These are phyloP conservation scores for Cherax destructor DNA, from an alignment of 1,140 invertebrate genomes.

Conservation along the genomic window DNA sequence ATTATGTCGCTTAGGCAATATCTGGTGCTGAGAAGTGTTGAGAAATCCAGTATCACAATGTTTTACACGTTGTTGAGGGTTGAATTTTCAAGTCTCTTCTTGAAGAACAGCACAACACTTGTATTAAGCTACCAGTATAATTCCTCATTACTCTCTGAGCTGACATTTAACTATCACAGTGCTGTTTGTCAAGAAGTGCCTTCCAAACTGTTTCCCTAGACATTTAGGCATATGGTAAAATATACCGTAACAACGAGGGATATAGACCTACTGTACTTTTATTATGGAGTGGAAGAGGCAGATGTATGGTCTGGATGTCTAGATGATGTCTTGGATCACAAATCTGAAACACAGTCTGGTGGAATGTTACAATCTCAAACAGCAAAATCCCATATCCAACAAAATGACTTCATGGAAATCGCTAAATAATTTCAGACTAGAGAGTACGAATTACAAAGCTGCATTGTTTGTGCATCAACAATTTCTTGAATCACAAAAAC, in stretches of 20 bases:
- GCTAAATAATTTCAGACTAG: neutral
- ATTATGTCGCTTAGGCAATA: constrained; percentile 53
- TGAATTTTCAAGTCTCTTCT: constrained; percentile 41
- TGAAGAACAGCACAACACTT: constrained; percentile 44
- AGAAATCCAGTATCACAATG: constrained; percentile 51
- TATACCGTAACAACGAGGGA: constrained; percentile 49
- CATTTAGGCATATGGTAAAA: constrained; percentile 49
- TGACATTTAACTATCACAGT: constrained; percentile 36
- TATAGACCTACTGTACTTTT: constrained; percentile 50
- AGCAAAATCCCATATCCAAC: neutral
- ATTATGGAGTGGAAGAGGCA: constrained; percentile 50
- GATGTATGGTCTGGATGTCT: constrained; percentile 29
- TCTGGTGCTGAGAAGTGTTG: constrained; percentile 44
- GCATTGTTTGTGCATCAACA: neutral
- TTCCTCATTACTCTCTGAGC: constrained; percentile 14
- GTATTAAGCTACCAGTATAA: constrained; percentile 12
- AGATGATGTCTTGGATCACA: constrained; percentile 33
- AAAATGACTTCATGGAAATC: neutral
- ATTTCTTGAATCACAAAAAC: neutral
- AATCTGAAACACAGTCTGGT: constrained; percentile 35
- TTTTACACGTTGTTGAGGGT: constrained; percentile 47
- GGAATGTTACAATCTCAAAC: constrained; percentile 1
- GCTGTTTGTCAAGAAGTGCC: constrained; percentile 35
- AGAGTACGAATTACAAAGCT: neutral
- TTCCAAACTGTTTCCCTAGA: constrained; percentile 51